These are phyloP conservation scores for Drosophila mimica DNA, from an alignment of 2,888 invertebrate species.

Conservation along the genomic window DNA sequence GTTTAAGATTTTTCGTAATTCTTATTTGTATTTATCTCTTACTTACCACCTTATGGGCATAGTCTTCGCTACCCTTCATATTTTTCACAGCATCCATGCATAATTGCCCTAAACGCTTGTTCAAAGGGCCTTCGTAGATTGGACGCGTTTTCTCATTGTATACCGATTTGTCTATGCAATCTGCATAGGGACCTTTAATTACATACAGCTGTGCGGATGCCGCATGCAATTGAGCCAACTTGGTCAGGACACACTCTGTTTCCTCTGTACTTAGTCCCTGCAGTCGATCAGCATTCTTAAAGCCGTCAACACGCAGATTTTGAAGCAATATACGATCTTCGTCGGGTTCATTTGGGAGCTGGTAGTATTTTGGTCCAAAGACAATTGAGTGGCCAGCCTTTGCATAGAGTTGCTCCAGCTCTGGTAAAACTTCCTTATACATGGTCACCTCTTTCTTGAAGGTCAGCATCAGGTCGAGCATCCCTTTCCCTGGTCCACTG, in stretches of 20 bases:
- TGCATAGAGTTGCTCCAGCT: slow-evolving; percentile 62
- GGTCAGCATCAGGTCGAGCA: slow-evolving; percentile 46
- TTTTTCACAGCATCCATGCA: background rate
- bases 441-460: slow-evolving; percentile 70
- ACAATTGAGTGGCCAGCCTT: slow-evolving; percentile 48
- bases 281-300: slow-evolving; percentile 73
- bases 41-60: slow-evolving; percentile 45
- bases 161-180: slow-evolving; percentile 33
- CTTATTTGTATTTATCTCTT: background rate
- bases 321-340: slow-evolving; percentile 71
- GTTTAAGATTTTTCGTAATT: background rate
- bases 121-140: background rate
- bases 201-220: slow-evolving; percentile 75
- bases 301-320: slow-evolving; percentile 67
- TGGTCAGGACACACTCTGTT: slow-evolving; percentile 68
- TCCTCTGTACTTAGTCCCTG: slow-evolving; percentile 74
- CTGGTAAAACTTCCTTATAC: slow-evolving; percentile 59
- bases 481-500: slow-evolving; percentile 1
- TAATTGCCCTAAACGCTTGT: background rate
- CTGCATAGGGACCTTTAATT: slow-evolving; percentile 54
- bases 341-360: slow-evolving; percentile 41
- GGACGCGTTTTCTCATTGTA: slow-evolving; percentile 19
- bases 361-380: slow-evolving; percentile 66
- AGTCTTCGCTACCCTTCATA: slow-evolving; percentile 34
- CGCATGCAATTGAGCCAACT: slow-evolving; percentile 82